These are phyloP conservation scores for Choloepus didactylus DNA, from an alignment of 2,797 vertebrate genomes.

Conservation along the genomic window DNA sequence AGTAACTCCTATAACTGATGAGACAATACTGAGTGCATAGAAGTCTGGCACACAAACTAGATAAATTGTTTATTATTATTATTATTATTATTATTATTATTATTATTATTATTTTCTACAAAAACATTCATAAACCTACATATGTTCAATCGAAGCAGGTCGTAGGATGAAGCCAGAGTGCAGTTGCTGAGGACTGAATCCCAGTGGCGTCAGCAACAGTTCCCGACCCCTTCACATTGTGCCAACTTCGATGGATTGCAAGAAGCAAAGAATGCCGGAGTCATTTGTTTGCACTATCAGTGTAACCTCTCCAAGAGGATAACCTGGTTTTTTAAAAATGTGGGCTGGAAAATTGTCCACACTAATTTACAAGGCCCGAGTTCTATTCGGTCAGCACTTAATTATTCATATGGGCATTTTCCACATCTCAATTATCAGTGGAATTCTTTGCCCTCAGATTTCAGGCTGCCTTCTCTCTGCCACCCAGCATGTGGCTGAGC, in stretches of 20 bases:
- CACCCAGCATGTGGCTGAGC: constrained; percentile 72
- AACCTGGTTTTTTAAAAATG: background rate
- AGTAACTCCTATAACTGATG: background rate
- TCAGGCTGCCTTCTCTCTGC: constrained; percentile 55
- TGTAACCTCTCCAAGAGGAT: constrained; percentile 22
- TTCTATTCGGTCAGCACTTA: constrained; percentile 55
- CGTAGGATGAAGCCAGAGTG: background rate
- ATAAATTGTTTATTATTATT: background rate
- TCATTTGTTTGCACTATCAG: constrained; percentile 17
- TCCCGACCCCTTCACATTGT: background rate
- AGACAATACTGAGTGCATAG: background rate
- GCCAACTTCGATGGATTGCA: too few relatives aligned
- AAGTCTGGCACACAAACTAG: background rate
- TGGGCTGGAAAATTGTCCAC: constrained; percentile 40
- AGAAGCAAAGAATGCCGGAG: background rate
- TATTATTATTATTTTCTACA: background rate
- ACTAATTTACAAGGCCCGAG: constrained; percentile 29
- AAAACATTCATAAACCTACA: background rate
- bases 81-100: background rate
- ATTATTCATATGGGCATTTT: constrained; percentile 59
- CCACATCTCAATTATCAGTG: constrained; percentile 50
- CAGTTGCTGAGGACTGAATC: background rate
- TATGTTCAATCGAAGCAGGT: background rate
- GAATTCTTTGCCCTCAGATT: constrained; percentile 58
- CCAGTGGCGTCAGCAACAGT: background rate